These are phyloP conservation scores for Pantherophis guttatus DNA, from an alignment of 2,113 vertebrate species.

Conservation along the genomic window DNA sequence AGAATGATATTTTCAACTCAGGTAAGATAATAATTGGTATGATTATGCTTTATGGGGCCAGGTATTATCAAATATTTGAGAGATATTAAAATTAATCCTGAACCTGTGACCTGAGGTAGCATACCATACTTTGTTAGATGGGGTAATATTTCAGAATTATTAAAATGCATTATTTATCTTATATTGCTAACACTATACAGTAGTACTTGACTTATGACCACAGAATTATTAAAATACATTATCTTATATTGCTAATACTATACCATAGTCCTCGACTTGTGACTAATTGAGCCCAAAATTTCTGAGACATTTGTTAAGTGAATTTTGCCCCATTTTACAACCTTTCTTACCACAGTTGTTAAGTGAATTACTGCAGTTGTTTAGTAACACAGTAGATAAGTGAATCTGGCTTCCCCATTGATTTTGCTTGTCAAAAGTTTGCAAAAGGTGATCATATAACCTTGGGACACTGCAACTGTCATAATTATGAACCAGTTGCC, in stretches of 20 bases:
- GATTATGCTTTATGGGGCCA: background rate
- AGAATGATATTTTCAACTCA: conserved; percentile 66
- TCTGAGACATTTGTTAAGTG: no score
- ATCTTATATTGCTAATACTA: background rate
- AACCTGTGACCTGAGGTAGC: background rate
- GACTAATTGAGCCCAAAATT: no score
- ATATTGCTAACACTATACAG: background rate
- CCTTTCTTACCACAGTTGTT: no score
- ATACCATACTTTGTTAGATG: background rate
- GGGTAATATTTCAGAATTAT: conserved; percentile 13
- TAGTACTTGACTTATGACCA: no score
- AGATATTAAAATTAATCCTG: background rate
- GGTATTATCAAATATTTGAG: background rate
- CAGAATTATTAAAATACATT: background rate
- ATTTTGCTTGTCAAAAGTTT: no score
- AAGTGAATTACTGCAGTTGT: no score
- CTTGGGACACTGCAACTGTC: no score
- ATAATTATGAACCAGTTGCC: no score
- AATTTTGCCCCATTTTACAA: no score
- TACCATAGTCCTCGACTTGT: background rate
- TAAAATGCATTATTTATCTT: background rate
- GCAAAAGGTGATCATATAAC: no score
- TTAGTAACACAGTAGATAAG: no score
- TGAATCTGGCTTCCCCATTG: no score
- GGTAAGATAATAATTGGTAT: conserved; percentile 62